A percentile compares a stretch with the other conserved stretches of the same genome.
These are phyloP conservation scores for Rhynchopsitta pachyrhyncha DNA, from an alignment of 2,113 vertebrate genomes.

Conservation along the genomic window DNA sequence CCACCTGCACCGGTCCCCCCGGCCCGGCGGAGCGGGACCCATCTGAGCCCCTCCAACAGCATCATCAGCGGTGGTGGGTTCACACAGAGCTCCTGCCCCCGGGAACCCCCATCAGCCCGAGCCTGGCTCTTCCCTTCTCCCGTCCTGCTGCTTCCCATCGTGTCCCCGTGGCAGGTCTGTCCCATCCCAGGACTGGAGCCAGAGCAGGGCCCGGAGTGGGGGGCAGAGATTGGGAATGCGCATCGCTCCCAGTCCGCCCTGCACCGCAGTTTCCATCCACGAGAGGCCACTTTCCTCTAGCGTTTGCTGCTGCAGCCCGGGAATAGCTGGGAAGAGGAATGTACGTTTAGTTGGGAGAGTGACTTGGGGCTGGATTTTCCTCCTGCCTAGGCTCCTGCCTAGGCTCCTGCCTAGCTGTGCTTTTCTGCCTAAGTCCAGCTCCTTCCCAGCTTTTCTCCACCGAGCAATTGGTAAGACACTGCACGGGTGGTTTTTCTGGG, in stretches of 20 bases:
- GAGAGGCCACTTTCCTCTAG: slow-evolving; percentile 1
- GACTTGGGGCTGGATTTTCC: not conserved
- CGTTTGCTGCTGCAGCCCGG: not conserved
- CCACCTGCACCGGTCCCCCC: not conserved
- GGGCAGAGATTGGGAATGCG: not conserved
- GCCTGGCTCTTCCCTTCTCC: not conserved
- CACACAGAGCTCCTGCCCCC: not conserved
- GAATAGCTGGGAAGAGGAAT: not conserved
- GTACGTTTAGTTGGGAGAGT: fast-evolving
- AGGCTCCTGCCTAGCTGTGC: not conserved
- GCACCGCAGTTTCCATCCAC: not conserved
- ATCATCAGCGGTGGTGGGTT: not conserved
- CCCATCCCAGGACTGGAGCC: not conserved
- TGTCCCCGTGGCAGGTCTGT: not conserved
- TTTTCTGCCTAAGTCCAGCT: not conserved
- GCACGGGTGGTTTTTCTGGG: fast-evolving
- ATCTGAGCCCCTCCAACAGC: not conserved
- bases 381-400: not conserved
- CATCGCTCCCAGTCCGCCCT: not conserved
- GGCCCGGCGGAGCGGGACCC: too few relatives aligned
- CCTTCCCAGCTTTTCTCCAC: not conserved
- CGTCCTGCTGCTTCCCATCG: not conserved
- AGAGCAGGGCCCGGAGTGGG: not conserved
- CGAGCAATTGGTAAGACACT: not conserved
- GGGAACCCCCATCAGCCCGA: not conserved